These are phyloP conservation scores for Lycia hirtaria DNA, from an alignment of 2,888 invertebrate genomes.

Conservation along the genomic window DNA sequence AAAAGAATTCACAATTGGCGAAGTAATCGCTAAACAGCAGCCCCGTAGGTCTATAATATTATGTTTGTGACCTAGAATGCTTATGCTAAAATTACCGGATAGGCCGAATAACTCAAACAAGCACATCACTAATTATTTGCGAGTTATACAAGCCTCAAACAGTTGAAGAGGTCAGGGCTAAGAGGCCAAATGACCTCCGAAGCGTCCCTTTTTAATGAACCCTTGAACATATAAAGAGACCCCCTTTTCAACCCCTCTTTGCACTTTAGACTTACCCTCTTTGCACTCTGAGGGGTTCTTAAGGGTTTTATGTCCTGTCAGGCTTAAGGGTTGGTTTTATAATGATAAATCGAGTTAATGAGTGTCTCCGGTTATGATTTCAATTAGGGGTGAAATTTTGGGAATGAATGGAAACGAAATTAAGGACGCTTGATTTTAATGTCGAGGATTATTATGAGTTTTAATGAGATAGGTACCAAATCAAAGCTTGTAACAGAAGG, in stretches of 20 bases:
- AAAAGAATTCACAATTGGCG: too few relatives aligned
- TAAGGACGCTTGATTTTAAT: slow-evolving; percentile 14
- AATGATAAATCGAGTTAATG: slow-evolving; percentile 33
- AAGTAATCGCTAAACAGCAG: too few relatives aligned
- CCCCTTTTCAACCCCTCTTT: slow-evolving; percentile 26
- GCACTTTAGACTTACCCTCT: slow-evolving; percentile 29
- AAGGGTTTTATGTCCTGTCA: slow-evolving; percentile 26
- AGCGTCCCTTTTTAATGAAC: slow-evolving; percentile 46
- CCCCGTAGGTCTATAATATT: too few relatives aligned
- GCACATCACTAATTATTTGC: slow-evolving; percentile 19
- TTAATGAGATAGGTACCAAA: slow-evolving; percentile 6
- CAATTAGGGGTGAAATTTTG: slow-evolving; percentile 23
- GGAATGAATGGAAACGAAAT: slow-evolving; percentile 13
- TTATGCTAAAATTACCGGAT: too few relatives aligned
- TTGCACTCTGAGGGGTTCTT: slow-evolving; percentile 23
- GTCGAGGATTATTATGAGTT: slow-evolving; percentile 3
- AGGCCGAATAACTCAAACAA: neutral
- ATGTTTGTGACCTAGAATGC: too few relatives aligned
- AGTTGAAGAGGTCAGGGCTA: slow-evolving; percentile 40
- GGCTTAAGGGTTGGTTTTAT: slow-evolving; percentile 26
- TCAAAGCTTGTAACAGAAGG: neutral
- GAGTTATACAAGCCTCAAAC: slow-evolving; percentile 37
- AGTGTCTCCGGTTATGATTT: slow-evolving; percentile 31
- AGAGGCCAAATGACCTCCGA: slow-evolving; percentile 34
- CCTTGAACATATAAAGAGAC: slow-evolving; percentile 39